A percentile compares a stretch with the other conserved stretches of the same genome.
Evolutionary conservation across 1,140 invertebrate species (phyloP).

Genomic region (Drosophila busckii): DNA sequence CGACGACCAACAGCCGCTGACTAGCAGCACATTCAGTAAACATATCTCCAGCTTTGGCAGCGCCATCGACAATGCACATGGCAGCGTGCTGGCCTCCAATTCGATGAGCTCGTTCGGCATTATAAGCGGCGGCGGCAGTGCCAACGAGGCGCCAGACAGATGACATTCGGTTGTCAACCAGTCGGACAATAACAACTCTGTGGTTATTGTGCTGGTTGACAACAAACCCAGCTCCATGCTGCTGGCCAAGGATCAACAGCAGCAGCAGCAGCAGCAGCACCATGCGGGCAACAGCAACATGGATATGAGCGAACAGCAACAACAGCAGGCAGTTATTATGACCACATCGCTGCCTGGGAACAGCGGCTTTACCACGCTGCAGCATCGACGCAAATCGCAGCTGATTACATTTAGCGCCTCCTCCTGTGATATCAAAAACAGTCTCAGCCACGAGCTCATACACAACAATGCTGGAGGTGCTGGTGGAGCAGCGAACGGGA

Average conservation of each 20-base stretch:
- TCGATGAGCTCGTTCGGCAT: slow-evolving; percentile 65
- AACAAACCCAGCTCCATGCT: slow-evolving; percentile 78
- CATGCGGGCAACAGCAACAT: too few species aligned
- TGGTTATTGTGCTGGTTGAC: slow-evolving; percentile 79
- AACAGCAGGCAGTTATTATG: slow-evolving; percentile 19
- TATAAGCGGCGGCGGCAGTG: slow-evolving; percentile 6
- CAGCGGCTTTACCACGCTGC: slow-evolving; percentile 64
- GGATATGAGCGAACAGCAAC: too few species aligned
- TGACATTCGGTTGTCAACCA: slow-evolving; percentile 78
- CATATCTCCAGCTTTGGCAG: slow-evolving; percentile 32
- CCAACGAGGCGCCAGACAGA: slow-evolving; percentile 56
- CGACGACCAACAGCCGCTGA: slow-evolving; percentile 71
- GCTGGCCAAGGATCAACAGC: slow-evolving; percentile 71
- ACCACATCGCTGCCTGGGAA: slow-evolving; percentile 13
- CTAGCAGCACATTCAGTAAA: slow-evolving; percentile 49
- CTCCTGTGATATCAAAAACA: slow-evolving; percentile 77
- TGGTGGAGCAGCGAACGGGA: background rate
- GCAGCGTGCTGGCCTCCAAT: slow-evolving; percentile 30
- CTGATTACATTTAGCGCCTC: slow-evolving; percentile 73
- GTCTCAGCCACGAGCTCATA: slow-evolving; percentile 73
- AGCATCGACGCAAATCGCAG: slow-evolving; percentile 70
- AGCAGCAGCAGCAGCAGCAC: slow-evolving; percentile 21
- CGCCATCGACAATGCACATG: slow-evolving; percentile 6
- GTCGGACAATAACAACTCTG: slow-evolving; percentile 78
- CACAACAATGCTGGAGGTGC: slow-evolving; percentile 17